These are phyloP conservation scores for Cryptotis parvus DNA, from an alignment of 2,113 vertebrate species.

Conservation along the genomic window DNA sequence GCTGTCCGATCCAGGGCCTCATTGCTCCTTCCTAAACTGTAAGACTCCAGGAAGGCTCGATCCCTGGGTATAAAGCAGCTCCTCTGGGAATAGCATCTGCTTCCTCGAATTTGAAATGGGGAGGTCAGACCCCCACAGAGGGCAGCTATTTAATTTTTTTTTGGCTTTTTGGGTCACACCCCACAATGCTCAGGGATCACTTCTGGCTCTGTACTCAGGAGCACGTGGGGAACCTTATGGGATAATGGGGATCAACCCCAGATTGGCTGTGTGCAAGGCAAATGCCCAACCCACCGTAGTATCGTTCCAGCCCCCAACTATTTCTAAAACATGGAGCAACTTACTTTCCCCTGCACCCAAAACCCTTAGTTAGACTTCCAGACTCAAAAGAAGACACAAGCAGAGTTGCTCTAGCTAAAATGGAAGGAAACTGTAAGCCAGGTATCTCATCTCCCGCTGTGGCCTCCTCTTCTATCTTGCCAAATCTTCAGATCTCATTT, in stretches of 20 bases:
- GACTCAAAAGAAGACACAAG: conserved; percentile 27
- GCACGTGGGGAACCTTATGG: too few species aligned
- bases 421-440: not conserved
- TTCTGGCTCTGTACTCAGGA: too few species aligned
- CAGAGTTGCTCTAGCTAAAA: not conserved
- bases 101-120: not conserved
- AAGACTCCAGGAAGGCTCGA: not conserved
- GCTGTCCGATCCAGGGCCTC: not conserved
- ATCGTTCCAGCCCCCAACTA: not conserved
- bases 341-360: not conserved
- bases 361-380: not conserved
- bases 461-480: not conserved
- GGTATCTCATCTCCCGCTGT: not conserved
- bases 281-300: too few species aligned
- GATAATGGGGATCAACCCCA: too few species aligned
- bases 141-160: too few species aligned
- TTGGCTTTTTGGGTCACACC: too few species aligned
- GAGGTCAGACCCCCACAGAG: too few species aligned
- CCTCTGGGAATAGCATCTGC: not conserved
- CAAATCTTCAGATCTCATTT: not conserved
- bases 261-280: too few species aligned
- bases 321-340: not conserved
- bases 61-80: not conserved
- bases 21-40: not conserved
- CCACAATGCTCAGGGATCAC: too few species aligned